Evolutionary conservation across 64 coral and sea anemone species (phyloP), one percentile per base, ranked within the genome.

Genomic region (Dendronephthya gigantea): DNA sequence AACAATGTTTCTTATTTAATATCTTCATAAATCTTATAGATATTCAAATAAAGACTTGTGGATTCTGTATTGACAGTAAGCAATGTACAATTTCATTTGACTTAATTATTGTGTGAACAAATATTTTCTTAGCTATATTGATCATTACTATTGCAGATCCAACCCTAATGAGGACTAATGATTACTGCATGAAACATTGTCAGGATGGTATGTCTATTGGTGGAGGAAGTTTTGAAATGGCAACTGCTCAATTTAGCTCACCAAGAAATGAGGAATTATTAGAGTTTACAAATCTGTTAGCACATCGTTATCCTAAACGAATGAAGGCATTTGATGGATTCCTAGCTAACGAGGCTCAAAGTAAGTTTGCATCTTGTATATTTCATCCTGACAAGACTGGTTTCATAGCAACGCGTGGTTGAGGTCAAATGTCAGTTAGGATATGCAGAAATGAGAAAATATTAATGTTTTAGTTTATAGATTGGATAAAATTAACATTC

Each of bases 251-350:
- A n/a, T 66, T 66, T 30, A 66, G 58, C 29, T 66, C 58, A 66
- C 58, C 58, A 30, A 22, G 58, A 66, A 66, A 66, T 66, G 29
- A 66, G 29, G 19, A 66, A 66, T 5, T 66, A 4, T 6, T 66
- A 15, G 58, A 66, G 6, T 66, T 66, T 66, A 17, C 58, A 8
- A 22, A 66, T n/a, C 6, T 66, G 2, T 30, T 66, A 30, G 6
- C 58, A 66, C 58, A 66, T 66, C 58, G 58, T 66, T 66, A 66
- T 30, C 58, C 58, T 5, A 66, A 66, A 22, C 58, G 58, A 66
- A 66, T 66, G 58, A 66, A 66, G 29, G 58, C 58, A n/a, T 66
- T 66, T 30, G 58, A 66, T 66, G 58, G 58, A 66, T 66, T 66
- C 22, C 22, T 66, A 17, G 58, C 29, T 15, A 66, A 66, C 29